A percentile compares a stretch with the other conserved stretches of the same genome.
These are phyloP conservation scores for Oreotrochilus melanogaster DNA, from an alignment of 2,113 vertebrate genomes.

Conservation along the genomic window DNA sequence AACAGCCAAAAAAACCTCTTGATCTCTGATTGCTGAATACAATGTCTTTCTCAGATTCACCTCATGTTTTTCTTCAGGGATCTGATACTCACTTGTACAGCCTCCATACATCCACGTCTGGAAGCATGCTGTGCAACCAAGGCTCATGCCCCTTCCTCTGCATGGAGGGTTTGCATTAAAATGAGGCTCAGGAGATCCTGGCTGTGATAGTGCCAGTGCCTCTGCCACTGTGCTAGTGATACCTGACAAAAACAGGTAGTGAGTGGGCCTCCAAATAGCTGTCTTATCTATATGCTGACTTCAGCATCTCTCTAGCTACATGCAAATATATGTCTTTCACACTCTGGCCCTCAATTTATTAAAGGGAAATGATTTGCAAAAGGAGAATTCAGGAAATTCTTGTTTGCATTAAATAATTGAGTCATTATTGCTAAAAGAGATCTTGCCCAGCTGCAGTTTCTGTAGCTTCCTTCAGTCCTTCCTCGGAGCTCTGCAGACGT, in stretches of 20 bases:
- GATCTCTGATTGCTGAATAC: fast-evolving
- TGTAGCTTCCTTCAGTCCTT: not conserved
- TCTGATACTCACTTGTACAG: not conserved
- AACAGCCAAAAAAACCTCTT: not conserved
- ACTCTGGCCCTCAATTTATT: not conserved
- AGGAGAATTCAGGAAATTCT: not conserved
- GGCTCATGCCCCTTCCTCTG: not conserved
- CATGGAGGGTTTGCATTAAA: not conserved
- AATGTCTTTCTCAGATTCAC: not conserved
- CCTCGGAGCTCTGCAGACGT: not conserved
- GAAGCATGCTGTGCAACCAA: not conserved
- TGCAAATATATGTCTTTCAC: not conserved
- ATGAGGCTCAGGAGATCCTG: fast-evolving
- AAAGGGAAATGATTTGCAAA: not conserved
- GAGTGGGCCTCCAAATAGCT: not conserved
- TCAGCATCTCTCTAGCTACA: not conserved
- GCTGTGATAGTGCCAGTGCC: not conserved
- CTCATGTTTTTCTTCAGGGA: not conserved
- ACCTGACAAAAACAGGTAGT: not conserved
- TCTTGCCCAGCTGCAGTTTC: not conserved
- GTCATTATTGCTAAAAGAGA: not conserved
- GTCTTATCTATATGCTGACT: not conserved
- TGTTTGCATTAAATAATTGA: not conserved
- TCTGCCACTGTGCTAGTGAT: not conserved
- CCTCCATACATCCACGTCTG: fast-evolving